These are phyloP conservation scores for Homarus americanus DNA, from an alignment of 1,140 invertebrate genomes.

Conservation along the genomic window DNA sequence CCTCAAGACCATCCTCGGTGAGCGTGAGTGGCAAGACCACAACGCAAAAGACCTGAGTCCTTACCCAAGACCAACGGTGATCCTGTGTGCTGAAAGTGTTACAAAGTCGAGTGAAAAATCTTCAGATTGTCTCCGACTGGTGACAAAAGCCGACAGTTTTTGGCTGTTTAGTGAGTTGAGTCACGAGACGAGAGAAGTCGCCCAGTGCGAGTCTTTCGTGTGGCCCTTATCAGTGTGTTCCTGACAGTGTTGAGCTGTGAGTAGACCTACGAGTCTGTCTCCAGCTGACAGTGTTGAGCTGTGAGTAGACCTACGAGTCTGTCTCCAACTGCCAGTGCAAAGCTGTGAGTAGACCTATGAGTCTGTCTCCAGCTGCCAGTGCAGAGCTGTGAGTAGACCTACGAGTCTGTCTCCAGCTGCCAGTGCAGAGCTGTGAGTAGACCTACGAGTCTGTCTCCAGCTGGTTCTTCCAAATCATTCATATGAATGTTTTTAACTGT, in stretches of 20 bases:
- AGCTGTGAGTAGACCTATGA: slow-evolving; percentile 1
- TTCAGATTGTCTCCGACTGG: background rate
- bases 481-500: too few species aligned
- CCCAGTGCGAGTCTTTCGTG: slow-evolving; percentile 5
- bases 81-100: background rate
- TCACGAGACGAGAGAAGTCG: slow-evolving; percentile 2
- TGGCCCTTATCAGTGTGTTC: background rate
- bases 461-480: too few species aligned
- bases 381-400: background rate
- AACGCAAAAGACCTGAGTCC: too few species aligned
- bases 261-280: too few species aligned
- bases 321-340: background rate
- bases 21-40: too few species aligned
- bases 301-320: background rate
- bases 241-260: background rate
- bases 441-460: too few species aligned
- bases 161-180: background rate
- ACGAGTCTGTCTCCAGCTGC: background rate
- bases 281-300: too few species aligned
- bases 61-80: background rate
- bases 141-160: background rate
- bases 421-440: background rate
- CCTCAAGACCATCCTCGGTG: too few species aligned
- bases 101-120: slow-evolving; percentile 3
- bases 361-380: background rate